phyloP scores from a whole-genome alignment of 2,888 invertebrate species.

The Leptura quadrifasciata region DNA sequence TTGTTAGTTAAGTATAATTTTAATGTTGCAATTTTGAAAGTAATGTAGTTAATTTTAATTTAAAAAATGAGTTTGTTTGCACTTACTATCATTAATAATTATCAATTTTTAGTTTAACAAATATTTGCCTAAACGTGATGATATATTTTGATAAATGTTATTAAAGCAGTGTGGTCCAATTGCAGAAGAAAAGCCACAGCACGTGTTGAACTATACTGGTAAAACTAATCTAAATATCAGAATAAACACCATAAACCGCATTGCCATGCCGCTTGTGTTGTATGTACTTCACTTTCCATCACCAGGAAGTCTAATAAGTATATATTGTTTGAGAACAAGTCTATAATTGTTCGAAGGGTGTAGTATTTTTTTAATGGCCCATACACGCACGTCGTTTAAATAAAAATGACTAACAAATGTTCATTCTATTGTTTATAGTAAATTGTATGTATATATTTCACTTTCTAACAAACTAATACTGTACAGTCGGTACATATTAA shows the following conservation, averaged over 20 bases:
- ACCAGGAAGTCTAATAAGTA: conserved; percentile 42
- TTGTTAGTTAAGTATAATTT: no score
- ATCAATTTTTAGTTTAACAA: conserved; percentile 16
- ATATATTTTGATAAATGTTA: neutral
- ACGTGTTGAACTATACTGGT: conserved; percentile 5
- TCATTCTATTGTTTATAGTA: conserved; percentile 49
- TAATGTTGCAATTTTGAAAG: no score
- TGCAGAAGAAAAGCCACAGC: conserved; percentile 2
- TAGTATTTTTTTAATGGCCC: conserved; percentile 44
- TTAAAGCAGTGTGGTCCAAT: neutral
- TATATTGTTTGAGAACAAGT: conserved; percentile 36
- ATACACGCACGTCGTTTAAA: conserved; percentile 44
- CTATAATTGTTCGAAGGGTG: conserved; percentile 42
- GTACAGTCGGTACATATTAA: neutral
- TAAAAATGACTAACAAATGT: conserved; percentile 45
- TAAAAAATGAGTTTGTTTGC: neutral
- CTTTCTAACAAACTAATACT: conserved; percentile 48
- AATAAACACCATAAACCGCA: conserved; percentile 14
- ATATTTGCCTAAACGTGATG: conserved; percentile 12
- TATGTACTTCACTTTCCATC: conserved; percentile 28
- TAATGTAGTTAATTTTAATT: no score
- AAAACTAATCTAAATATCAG: conserved; percentile 10
- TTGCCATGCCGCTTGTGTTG: conserved; percentile 30
- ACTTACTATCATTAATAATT: neutral
- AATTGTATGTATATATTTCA: conserved; percentile 46